These are phyloP conservation scores for Cyclina sinensis DNA, from an alignment of 1,140 invertebrate species.

Conservation along the genomic window DNA sequence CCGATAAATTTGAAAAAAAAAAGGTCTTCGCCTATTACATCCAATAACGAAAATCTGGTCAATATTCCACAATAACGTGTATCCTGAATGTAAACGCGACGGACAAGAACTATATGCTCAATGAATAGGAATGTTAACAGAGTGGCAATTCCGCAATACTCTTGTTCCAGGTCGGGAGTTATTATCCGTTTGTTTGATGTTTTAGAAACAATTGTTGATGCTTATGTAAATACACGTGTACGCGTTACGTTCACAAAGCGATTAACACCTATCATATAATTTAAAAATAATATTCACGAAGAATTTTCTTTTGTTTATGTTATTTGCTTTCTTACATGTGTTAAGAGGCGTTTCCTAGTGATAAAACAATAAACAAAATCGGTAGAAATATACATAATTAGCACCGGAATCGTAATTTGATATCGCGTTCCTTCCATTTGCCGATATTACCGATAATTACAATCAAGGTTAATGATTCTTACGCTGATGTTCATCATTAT, in stretches of 20 bases:
- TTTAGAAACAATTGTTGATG: conserved; percentile 37
- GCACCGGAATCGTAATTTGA: too few species aligned
- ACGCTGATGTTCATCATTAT: too few species aligned
- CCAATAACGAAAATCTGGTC: too few species aligned
- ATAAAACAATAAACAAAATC: conserved; percentile 13
- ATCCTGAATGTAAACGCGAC: background rate
- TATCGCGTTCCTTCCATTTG: too few species aligned
- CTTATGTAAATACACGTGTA: conserved; percentile 18
- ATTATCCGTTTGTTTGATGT: conserved; percentile 17
- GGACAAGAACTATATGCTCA: background rate
- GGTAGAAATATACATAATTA: too few species aligned
- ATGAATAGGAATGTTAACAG: background rate
- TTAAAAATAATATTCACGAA: background rate
- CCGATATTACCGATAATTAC: too few species aligned
- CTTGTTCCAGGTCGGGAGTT: background rate
- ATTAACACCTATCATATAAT: conserved; percentile 16
- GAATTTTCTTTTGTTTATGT: background rate
- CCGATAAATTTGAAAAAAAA: too few species aligned
- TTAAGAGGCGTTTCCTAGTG: background rate
- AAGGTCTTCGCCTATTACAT: too few species aligned
- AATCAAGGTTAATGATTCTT: too few species aligned
- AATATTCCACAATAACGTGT: too few species aligned
- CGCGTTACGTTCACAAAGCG: background rate
- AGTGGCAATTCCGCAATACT: background rate
- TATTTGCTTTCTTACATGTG: background rate